Conservation (phyloP, 2,888 invertebrate species). For the Ectropis crepuscularia region DNA sequence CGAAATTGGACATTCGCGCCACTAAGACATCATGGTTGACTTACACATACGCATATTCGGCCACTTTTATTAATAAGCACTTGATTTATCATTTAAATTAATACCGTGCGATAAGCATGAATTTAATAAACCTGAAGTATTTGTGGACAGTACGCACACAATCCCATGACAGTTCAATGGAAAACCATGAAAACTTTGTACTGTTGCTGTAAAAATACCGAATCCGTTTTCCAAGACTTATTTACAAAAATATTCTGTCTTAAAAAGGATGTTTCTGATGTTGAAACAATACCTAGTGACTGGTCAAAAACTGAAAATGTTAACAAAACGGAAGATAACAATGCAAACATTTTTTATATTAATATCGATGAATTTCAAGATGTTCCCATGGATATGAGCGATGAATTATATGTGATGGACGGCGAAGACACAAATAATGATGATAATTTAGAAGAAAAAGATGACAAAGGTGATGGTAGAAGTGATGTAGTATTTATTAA, state of each 20-base stretch:
- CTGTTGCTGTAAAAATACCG: conserved; percentile 16
- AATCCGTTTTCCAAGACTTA: conserved; percentile 23
- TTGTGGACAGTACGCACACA: not conserved
- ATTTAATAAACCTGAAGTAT: conserved; percentile 13
- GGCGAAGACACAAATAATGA: not conserved
- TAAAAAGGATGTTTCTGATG: conserved; percentile 40
- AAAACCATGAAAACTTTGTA: conserved; percentile 23
- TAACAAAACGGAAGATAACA: conserved; percentile 1
- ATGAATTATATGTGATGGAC: conserved; percentile 4
- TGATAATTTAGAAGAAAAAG: not conserved
- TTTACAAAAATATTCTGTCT: conserved; percentile 11
- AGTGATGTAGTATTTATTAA: conserved; percentile 13
- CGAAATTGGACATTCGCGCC: too few species aligned
- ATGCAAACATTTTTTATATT: conserved; percentile 21
- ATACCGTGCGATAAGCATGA: conserved; percentile 21
- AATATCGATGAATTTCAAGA: conserved; percentile 9
- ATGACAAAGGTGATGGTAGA: not conserved
- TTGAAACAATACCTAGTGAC: conserved; percentile 49
- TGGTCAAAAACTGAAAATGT: conserved; percentile 42
- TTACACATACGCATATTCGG: too few species aligned
- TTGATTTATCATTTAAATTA: conserved; percentile 3
- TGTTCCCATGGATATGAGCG: conserved; percentile 2
- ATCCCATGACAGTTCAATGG: not conserved
- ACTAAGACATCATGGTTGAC: too few species aligned
- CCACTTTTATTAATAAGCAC: too few species aligned